Evolutionary conservation across 2,888 invertebrate species (phyloP).

Genomic region (Anarsia innoxiella): DNA sequence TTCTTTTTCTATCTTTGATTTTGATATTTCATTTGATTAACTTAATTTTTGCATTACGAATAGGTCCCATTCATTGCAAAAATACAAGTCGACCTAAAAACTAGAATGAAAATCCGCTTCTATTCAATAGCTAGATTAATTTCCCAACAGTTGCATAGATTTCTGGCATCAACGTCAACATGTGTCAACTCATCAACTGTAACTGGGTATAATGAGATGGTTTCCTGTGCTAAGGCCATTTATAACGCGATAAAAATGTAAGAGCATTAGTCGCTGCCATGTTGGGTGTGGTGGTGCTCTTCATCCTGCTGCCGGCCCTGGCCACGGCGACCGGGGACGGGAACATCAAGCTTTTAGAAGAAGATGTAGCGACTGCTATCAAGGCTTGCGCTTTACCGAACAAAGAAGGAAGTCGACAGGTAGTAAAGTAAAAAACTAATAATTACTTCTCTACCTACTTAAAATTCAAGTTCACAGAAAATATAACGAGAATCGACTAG

Average conservation of each 20-base stretch:
- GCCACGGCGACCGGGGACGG: slow-evolving; percentile 46
- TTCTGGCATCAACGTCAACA: background rate
- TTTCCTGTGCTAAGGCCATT: slow-evolving; percentile 16
- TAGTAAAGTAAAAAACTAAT: no score
- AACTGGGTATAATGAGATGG: slow-evolving; percentile 3
- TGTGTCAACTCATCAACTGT: slow-evolving; percentile 5
- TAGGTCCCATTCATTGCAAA: no score
- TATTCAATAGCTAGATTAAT: no score
- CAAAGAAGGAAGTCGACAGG: slow-evolving; percentile 11
- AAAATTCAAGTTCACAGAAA: no score
- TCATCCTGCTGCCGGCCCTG: slow-evolving; percentile 35
- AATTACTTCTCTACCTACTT: background rate
- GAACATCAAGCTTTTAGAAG: slow-evolving; percentile 57
- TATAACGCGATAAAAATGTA: slow-evolving; percentile 3
- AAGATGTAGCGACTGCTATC: slow-evolving; percentile 54
- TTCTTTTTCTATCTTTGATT: no score
- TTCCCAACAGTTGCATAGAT: slow-evolving; percentile 1
- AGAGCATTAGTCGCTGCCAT: slow-evolving; percentile 26
- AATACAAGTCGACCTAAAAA: no score
- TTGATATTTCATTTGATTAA: no score
- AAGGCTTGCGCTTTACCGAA: slow-evolving; percentile 34
- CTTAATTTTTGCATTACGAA: no score
- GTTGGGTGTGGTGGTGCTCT: slow-evolving; percentile 29
- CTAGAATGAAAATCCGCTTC: no score
- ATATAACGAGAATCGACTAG: no score